A percentile compares a stretch with the other conserved stretches of the same genome.
phyloP scores from a whole-genome alignment of 2,113 vertebrate genomes.

The Manacus vitellinus region DNA sequence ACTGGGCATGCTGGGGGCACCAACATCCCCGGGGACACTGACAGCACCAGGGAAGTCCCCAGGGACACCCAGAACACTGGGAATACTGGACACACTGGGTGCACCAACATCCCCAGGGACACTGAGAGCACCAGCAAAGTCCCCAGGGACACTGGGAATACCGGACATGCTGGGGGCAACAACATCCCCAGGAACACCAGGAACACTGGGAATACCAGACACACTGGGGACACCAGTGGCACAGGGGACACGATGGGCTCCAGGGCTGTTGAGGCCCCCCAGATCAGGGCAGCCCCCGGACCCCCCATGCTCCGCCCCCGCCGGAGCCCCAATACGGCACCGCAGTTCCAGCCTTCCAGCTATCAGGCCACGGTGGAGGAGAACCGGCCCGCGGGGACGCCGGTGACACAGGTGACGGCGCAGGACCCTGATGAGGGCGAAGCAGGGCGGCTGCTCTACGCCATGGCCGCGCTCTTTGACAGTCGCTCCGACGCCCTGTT shows the following conservation, averaged over 20 bases:
- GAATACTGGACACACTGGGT: neutral
- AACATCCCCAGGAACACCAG: too few species aligned
- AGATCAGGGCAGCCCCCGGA: neutral
- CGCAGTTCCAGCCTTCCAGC: constrained; percentile 92
- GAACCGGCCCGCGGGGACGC: constrained; percentile 85
- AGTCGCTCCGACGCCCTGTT: constrained; percentile 91
- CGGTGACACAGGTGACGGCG: constrained; percentile 82
- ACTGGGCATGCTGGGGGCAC: neutral
- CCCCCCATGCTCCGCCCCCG: constrained; percentile 51
- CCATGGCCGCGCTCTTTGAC: constrained; percentile 92
- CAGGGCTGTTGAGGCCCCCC: neutral
- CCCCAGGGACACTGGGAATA: neutral
- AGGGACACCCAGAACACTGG: neutral
- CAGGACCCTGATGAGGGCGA: constrained; percentile 87
- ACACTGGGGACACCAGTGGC: neutral
- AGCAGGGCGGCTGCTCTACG: constrained; percentile 84
- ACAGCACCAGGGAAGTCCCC: too few species aligned
- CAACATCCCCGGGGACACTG: neutral
- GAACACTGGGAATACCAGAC: neutral
- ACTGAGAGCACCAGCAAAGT: neutral
- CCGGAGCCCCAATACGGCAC: constrained; percentile 84
- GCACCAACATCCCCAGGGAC: neutral
- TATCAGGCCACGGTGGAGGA: constrained; percentile 92
- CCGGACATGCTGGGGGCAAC: neutral
- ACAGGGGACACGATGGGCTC: neutral